Conservation (phyloP, 2,888 invertebrate species). For the Didymodactylos carnosus region DNA sequence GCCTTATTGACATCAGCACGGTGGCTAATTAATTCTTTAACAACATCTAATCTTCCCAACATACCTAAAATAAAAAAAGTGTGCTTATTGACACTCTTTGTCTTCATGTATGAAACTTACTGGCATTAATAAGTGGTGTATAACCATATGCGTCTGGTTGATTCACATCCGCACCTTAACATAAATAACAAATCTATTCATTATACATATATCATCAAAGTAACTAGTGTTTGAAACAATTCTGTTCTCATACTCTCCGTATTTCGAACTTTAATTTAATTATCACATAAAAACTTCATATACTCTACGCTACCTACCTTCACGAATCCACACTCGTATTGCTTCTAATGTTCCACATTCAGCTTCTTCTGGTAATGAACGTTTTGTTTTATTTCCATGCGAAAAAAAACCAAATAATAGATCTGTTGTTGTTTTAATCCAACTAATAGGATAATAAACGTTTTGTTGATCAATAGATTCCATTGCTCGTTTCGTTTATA, state of each 20-base stretch:
- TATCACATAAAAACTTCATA: too few species aligned
- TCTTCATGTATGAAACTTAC: neutral
- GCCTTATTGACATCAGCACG: conserved; percentile 14
- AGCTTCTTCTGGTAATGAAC: conserved; percentile 12
- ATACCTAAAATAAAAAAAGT: neutral
- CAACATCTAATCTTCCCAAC: neutral
- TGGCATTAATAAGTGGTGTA: conserved; percentile 12
- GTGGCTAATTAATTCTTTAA: conserved; percentile 1
- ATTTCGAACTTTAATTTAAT: too few species aligned
- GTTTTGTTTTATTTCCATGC: conserved; percentile 2
- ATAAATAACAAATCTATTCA: neutral
- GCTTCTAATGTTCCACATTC: conserved; percentile 12
- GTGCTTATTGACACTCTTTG: neutral
- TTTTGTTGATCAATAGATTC: neutral
- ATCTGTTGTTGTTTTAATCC: conserved; percentile 1
- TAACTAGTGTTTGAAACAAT: too few species aligned
- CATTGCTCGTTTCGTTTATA: too few species aligned
- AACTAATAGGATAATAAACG: neutral
- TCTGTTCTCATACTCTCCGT: too few species aligned
- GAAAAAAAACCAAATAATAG: neutral
- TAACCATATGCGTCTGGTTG: conserved; percentile 13
- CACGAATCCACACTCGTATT: conserved; percentile 8
- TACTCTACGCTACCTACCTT: neutral
- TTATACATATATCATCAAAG: too few species aligned
- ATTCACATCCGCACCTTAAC: conserved; percentile 5